Conservation (phyloP, 2,888 invertebrate genomes). For the Clivina fossor region DNA sequence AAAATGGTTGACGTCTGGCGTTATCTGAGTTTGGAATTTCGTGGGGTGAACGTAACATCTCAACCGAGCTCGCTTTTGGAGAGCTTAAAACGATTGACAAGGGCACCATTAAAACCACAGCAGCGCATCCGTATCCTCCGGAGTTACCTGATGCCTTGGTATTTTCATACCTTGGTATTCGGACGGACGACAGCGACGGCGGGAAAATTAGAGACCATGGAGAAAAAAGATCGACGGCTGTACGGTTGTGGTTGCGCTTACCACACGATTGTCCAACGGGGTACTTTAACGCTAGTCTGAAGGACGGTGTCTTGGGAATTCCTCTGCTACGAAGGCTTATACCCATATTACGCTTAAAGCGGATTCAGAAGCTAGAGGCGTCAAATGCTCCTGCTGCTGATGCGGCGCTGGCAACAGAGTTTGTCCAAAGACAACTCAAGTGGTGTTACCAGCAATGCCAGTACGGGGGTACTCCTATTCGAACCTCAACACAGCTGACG, state of each 20-base stretch:
- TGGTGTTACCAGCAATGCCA: too few relatives aligned
- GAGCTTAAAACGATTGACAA: too few relatives aligned
- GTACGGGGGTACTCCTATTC: too few relatives aligned
- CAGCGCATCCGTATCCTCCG: too few relatives aligned
- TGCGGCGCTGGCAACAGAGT: too few relatives aligned
- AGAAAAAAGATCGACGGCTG: conserved; percentile 43
- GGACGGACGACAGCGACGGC: conserved; percentile 35
- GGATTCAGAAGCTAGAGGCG: conserved; percentile 37
- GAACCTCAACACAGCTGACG: too few relatives aligned
- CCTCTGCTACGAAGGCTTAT: conserved; percentile 40
- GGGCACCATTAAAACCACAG: too few relatives aligned
- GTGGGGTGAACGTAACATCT: too few relatives aligned
- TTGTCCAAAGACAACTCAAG: conserved; percentile 32
- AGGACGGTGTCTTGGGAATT: conserved; percentile 38
- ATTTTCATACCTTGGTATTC: conserved; percentile 44
- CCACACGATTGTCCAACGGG: conserved; percentile 44
- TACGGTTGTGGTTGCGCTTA: conserved; percentile 44
- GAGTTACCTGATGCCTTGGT: too few relatives aligned
- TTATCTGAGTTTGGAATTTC: too few relatives aligned
- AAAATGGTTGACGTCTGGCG: too few relatives aligned
- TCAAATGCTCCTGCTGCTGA: conserved; percentile 37
- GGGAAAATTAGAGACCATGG: conserved; percentile 40
- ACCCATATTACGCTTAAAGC: conserved; percentile 38
- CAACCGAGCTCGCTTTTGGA: too few relatives aligned
- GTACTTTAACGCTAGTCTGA: conserved; percentile 44